Conservation (phyloP, 2,113 vertebrate genomes). For the Dicrurus megarhynchus region DNA sequence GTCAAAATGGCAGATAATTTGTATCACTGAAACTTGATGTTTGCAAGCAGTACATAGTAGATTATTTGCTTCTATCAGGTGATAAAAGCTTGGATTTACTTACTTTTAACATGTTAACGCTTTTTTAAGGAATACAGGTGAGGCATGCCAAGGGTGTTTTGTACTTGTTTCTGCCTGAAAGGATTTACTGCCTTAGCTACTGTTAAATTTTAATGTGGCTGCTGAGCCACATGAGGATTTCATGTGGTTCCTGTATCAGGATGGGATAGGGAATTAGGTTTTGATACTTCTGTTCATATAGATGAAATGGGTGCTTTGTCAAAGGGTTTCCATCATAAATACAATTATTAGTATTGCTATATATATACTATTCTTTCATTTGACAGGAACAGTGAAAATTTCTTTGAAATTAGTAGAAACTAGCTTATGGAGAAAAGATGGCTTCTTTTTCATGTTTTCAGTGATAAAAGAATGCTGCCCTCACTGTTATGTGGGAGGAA, state of each 20-base stretch:
- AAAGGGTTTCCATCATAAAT: neutral
- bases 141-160: neutral
- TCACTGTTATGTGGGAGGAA: neutral
- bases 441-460: neutral
- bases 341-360: neutral
- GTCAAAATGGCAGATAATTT: neutral
- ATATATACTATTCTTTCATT: neutral
- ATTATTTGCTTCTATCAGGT: neutral
- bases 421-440: neutral
- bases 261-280: neutral
- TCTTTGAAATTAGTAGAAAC: neutral
- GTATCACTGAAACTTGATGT: neutral
- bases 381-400: neutral
- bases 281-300: neutral
- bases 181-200: neutral
- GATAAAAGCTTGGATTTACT: neutral
- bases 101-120: neutral
- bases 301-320: neutral
- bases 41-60: neutral
- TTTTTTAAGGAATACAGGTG: neutral
- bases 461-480: neutral
- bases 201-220: neutral
- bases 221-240: neutral
- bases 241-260: neutral
- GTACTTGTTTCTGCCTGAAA: neutral